Conservation (phyloP, 2,113 vertebrate species). For the zebrafish (Danio rerio) region DNA sequence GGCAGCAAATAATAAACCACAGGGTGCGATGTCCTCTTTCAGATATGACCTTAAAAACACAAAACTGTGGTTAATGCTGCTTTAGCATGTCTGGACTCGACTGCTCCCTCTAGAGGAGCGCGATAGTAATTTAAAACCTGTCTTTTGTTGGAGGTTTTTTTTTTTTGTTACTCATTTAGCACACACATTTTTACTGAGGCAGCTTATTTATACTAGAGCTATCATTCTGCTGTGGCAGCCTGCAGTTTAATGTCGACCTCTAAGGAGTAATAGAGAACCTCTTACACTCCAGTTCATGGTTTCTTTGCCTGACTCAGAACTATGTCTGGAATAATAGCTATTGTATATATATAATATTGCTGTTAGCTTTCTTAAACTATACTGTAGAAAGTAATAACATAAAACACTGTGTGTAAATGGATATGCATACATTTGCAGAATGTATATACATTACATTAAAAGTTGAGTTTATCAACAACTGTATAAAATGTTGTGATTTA, state of each 20-base stretch:
- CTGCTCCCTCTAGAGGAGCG: slow-evolving; percentile 48
- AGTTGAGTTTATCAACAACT: no score
- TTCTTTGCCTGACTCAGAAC: not conserved
- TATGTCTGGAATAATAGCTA: not conserved
- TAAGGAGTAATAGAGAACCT: not conserved
- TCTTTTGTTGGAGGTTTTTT: not conserved
- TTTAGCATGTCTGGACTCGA: not conserved
- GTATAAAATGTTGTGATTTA: no score
- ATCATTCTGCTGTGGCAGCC: not conserved
- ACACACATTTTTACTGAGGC: slow-evolving; percentile 8
- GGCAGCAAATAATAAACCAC: slow-evolving; percentile 43
- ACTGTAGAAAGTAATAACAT: not conserved
- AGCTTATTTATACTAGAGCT: not conserved
- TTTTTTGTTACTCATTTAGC: not conserved
- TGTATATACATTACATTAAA: no score
- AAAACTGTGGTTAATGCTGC: slow-evolving; percentile 30
- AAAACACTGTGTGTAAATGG: no score
- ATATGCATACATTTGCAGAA: no score
- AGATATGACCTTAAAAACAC: slow-evolving; percentile 21
- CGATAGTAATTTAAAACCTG: not conserved
- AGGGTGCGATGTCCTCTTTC: slow-evolving; percentile 36
- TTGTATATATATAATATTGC: no score
- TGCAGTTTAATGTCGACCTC: not conserved
- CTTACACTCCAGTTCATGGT: not conserved
- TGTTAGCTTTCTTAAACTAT: no score